These are phyloP conservation scores for Sialis fuliginosa DNA, from an alignment of 2,888 invertebrate genomes.

Conservation along the genomic window DNA sequence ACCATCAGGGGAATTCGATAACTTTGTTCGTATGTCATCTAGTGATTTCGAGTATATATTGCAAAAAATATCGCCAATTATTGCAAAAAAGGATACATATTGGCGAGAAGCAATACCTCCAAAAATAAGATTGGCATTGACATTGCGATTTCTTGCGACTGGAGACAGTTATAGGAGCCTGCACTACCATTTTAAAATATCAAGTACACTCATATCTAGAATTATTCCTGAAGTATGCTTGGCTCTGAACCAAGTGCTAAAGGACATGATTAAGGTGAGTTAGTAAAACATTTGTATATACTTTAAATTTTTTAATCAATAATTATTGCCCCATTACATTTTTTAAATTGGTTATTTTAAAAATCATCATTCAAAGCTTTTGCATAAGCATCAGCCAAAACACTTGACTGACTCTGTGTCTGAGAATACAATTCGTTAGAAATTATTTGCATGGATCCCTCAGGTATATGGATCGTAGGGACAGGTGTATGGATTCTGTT, in stretches of 20 bases:
- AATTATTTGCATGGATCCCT: too few species aligned
- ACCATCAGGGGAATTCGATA: conserved; percentile 7
- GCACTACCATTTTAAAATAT: conserved; percentile 14
- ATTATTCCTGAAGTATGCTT: conserved; percentile 15
- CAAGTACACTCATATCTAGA: conserved; percentile 12
- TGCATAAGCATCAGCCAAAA: too few species aligned
- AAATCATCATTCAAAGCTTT: too few species aligned
- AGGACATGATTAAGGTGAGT: neutral
- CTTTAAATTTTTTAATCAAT: neutral
- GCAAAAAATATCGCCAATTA: conserved; percentile 10
- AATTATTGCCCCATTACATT: neutral
- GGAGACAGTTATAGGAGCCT: conserved; percentile 9
- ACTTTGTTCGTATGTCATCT: conserved; percentile 7
- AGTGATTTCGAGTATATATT: conserved; percentile 7
- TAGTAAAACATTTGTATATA: neutral
- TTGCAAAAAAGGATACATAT: conserved; percentile 16
- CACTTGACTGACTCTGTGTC: too few species aligned
- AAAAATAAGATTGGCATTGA: conserved; percentile 15
- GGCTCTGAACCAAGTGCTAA: conserved; percentile 11
- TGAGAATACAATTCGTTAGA: too few species aligned
- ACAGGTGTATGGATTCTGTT: too few species aligned
- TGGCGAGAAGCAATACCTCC: conserved; percentile 12
- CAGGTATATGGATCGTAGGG: too few species aligned
- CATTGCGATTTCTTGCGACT: conserved; percentile 15
- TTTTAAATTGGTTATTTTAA: neutral